Evolutionary conservation across 2,797 vertebrate species (phyloP), one percentile per base, ranked within the genome.

Genomic region (Acipenser ruthenus): DNA sequence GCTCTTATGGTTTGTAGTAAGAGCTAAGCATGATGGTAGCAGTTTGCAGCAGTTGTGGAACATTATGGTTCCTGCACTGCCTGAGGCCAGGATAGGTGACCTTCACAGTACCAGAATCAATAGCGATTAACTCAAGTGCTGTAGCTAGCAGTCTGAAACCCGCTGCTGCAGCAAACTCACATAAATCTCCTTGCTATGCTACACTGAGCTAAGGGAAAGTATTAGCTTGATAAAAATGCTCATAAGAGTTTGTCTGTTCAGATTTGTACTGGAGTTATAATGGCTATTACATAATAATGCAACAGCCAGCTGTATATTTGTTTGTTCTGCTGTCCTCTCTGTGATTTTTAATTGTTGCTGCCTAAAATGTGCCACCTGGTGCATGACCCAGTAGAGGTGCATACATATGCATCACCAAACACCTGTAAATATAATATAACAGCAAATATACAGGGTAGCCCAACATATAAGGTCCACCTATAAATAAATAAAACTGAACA

Each of bases 41-140:
- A 9, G 50, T 62, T 68, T 55, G 50, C 66, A 67, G 66, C 12
- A 10, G 47, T 37, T 10, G 18, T 49, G 10, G 11, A 60, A 61
- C 53, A 52, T 63, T 64, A 48, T 63, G 67, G 66, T 52, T 64
- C 60, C 58, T 49, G 60, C 58, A 69, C 50, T 65, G 58, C 68
- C 69, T 23, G 50, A 63, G 76, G 75, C 71, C 65, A 65, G 50
- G 52, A 62, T 66, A 67, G 69, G 73, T 80, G 80, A 75, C 79
- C 78, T 78, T 77, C 70, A 72, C 67, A 70, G 63, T 72, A 71
- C 72, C 76, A 73, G 76, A 81, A 76, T 81, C 76, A 79, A 80
- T 78, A 79, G 73, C 63, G 75, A 82, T 81, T 80, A 81, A 75
- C 71, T 71, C 50, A 50, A 68, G 55, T 48, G 65, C 69, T 71